Conservation (phyloP, 2,888 invertebrate species). For the Adelognathus sp. region DNA sequence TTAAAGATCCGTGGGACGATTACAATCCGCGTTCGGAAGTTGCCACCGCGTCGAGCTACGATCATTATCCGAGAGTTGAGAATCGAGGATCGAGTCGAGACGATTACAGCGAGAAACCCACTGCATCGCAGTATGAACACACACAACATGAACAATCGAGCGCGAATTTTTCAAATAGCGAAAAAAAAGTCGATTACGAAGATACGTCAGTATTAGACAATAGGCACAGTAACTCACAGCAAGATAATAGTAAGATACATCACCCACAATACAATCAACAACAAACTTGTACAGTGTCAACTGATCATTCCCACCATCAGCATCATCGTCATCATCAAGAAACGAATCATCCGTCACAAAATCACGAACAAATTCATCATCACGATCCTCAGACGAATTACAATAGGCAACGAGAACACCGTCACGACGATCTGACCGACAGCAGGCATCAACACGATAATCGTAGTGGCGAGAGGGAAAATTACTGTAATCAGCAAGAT, state of each 20-base stretch:
- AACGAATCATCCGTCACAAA: neutral
- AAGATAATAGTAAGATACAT: constrained; percentile 9
- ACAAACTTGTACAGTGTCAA: neutral
- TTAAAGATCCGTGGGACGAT: constrained; percentile 90
- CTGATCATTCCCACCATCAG: neutral
- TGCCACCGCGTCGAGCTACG: neutral
- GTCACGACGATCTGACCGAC: constrained; percentile 11
- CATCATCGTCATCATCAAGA: constrained; percentile 9
- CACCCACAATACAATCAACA: neutral
- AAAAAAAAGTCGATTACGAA: neutral
- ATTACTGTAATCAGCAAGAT: neutral
- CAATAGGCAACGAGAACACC: constrained; percentile 54
- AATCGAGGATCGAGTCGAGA: neutral
- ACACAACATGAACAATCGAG: neutral
- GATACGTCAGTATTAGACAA: constrained; percentile 32
- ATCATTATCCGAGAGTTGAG: neutral
- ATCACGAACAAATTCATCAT: neutral
- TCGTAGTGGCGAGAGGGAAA: neutral
- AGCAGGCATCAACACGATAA: neutral
- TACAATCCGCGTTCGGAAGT: constrained; percentile 81
- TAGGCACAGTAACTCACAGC: neutral
- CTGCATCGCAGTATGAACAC: neutral
- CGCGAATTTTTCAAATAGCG: neutral
- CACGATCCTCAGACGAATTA: constrained; percentile 1
- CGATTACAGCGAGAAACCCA: neutral